These are phyloP conservation scores for Pseudomyrmex cubaensis DNA, from an alignment of 1,140 invertebrate genomes.

Conservation along the genomic window DNA sequence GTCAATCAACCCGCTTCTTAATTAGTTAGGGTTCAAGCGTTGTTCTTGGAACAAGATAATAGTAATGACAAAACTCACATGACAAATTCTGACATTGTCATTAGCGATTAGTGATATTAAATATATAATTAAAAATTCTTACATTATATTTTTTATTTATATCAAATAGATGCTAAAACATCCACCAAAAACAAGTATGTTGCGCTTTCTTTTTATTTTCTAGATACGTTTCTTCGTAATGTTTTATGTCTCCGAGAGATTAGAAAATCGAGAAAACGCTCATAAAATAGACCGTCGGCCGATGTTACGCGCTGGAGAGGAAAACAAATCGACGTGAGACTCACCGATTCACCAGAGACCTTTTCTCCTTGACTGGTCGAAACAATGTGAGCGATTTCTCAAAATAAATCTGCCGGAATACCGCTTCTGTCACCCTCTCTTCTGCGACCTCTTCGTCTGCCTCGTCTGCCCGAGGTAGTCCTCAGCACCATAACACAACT, in stretches of 20 bases:
- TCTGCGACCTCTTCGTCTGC: constrained; percentile 65
- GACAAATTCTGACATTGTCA: too few relatives aligned
- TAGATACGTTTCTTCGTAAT: not conserved
- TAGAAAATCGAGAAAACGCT: constrained; percentile 35
- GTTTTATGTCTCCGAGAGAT: not conserved
- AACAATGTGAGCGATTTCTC: constrained; percentile 32
- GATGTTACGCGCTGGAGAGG: constrained; percentile 2
- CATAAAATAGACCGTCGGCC: constrained; percentile 16
- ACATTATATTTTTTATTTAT: too few relatives aligned
- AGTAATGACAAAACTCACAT: too few relatives aligned
- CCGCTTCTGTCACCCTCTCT: constrained; percentile 33
- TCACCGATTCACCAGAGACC: constrained; percentile 54
- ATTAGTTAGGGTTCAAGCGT: too few relatives aligned
- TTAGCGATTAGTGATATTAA: too few relatives aligned
- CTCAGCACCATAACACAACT: constrained; percentile 71
- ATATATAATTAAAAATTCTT: too few relatives aligned
- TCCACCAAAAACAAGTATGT: too few relatives aligned
- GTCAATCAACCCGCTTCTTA: too few relatives aligned
- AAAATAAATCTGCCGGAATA: not conserved
- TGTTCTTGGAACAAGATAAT: too few relatives aligned
- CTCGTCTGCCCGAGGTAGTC: constrained; percentile 51
- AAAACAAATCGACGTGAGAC: constrained; percentile 47
- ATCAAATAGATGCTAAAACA: too few relatives aligned
- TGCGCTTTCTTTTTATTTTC: not conserved
- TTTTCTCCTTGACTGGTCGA: constrained; percentile 52